A percentile compares a stretch with the other conserved stretches of the same genome.
Conservation (phyloP, 2,797 vertebrate genomes). For the Sebastes alutus region DNA sequence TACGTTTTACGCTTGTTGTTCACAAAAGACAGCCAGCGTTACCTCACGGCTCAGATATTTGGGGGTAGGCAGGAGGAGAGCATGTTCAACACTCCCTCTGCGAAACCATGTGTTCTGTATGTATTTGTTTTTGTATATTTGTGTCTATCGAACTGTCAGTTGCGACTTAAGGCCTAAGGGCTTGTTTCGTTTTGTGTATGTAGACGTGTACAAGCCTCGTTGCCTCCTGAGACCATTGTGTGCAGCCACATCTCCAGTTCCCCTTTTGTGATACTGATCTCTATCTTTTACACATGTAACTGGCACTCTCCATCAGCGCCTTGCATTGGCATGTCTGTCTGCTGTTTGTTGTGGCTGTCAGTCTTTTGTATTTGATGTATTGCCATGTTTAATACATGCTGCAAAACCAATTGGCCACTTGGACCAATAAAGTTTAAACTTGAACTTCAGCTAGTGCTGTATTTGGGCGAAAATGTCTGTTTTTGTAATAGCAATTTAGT, state of each 20-base stretch:
- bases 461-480: conserved; percentile 18
- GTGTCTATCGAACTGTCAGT: conserved; percentile 44
- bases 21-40: conserved; percentile 63
- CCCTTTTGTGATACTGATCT: conserved; percentile 49
- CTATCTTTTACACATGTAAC: conserved; percentile 64
- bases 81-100: conserved; percentile 42
- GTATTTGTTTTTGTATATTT: conserved; percentile 62
- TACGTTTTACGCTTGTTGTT: conserved; percentile 67
- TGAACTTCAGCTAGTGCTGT: conserved; percentile 5
- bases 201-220: conserved; percentile 21
- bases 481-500: conserved; percentile 41
- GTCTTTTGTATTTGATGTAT: conserved; percentile 29
- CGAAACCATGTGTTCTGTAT: conserved; percentile 66
- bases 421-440: conserved; percentile 7
- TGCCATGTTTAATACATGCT: conserved; percentile 27
- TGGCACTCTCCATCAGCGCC: conserved; percentile 31
- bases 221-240: conserved; percentile 41
- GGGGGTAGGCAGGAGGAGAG: conserved; percentile 37
- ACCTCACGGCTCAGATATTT: conserved; percentile 73
- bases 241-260: conserved; percentile 47
- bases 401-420: conserved; percentile 12
- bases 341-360: conserved; percentile 40
- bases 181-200: conserved; percentile 29
- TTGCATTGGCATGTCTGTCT: conserved; percentile 16
- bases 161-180: conserved; percentile 43